phyloP scores from a whole-genome alignment of 2,888 invertebrate species.

The Dorcus hopei region DNA sequence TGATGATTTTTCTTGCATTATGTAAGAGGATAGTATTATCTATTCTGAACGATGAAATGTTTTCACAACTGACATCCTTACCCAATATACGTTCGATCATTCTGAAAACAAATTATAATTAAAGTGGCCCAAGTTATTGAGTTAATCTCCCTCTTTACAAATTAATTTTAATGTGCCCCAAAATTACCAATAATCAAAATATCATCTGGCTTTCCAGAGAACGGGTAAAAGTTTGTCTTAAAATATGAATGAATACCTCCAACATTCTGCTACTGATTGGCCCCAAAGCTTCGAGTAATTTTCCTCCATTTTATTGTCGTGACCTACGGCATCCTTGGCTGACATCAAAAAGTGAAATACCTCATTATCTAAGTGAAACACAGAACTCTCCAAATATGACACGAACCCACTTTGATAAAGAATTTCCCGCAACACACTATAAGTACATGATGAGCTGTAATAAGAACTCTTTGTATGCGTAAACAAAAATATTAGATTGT shows the following conservation, averaged over 20 bases:
- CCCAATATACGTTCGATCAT: slow-evolving; percentile 14
- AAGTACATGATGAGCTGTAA: slow-evolving; percentile 38
- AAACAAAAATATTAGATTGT: slow-evolving; percentile 42
- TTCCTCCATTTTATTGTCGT: slow-evolving; percentile 17
- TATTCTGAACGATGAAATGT: slow-evolving; percentile 36
- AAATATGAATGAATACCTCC: slow-evolving; percentile 1
- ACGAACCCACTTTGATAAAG: slow-evolving; percentile 6
- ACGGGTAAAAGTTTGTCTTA: too few species aligned
- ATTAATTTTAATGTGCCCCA: not conserved
- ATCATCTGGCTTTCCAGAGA: too few species aligned
- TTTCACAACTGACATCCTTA: slow-evolving; percentile 3
- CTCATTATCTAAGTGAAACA: slow-evolving; percentile 44
- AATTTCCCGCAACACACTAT: slow-evolving; percentile 32
- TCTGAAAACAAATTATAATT: slow-evolving; percentile 4
- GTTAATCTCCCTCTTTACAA: not conserved
- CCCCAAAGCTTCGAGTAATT: slow-evolving; percentile 30
- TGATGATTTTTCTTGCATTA: slow-evolving; percentile 40
- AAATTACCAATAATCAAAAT: too few species aligned
- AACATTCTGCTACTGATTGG: slow-evolving; percentile 24
- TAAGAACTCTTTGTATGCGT: slow-evolving; percentile 36
- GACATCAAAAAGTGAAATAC: slow-evolving; percentile 39
- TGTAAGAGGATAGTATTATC: slow-evolving; percentile 40
- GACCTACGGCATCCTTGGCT: slow-evolving; percentile 28
- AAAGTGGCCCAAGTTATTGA: too few species aligned
- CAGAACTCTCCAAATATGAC: slow-evolving; percentile 29